phyloP scores from a whole-genome alignment of 2,888 invertebrate genomes.

The Abrostola triplasia region DNA sequence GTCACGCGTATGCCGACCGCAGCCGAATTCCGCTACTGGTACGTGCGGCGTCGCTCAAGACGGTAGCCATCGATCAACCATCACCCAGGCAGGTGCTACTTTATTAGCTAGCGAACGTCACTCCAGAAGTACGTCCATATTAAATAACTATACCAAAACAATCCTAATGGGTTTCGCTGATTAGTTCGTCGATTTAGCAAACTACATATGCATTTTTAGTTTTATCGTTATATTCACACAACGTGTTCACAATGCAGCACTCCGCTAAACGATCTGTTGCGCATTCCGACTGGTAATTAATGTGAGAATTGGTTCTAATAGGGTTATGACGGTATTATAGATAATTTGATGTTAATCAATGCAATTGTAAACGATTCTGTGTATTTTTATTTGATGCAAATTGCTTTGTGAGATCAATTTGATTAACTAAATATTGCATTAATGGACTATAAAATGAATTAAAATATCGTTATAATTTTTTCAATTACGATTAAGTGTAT shows the following conservation, averaged over 20 bases:
- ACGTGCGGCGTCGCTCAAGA: slow-evolving; percentile 49
- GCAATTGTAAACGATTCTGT: slow-evolving; percentile 51
- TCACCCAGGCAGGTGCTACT: slow-evolving; percentile 1
- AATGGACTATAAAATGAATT: slow-evolving; percentile 4
- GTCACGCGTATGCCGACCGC: slow-evolving; percentile 78
- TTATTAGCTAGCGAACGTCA: neutral
- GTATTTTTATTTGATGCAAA: slow-evolving; percentile 35
- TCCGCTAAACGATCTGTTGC: slow-evolving; percentile 38
- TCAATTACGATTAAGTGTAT: slow-evolving; percentile 4
- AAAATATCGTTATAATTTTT: slow-evolving; percentile 9
- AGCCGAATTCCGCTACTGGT: slow-evolving; percentile 76
- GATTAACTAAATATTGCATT: slow-evolving; percentile 10
- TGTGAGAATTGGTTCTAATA: slow-evolving; percentile 68
- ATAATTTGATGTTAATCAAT: slow-evolving; percentile 68
- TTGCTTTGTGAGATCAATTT: slow-evolving; percentile 18
- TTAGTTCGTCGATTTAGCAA: slow-evolving; percentile 7
- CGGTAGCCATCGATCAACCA: slow-evolving; percentile 14
- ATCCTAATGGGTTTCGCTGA: slow-evolving; percentile 7
- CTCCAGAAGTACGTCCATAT: neutral
- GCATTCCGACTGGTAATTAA: slow-evolving; percentile 57
- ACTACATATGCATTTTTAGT: slow-evolving; percentile 37
- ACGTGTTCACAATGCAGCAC: slow-evolving; percentile 39
- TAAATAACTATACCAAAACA: neutral
- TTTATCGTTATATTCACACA: slow-evolving; percentile 35
- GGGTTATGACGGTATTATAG: slow-evolving; percentile 58